These are phyloP conservation scores for Lepidurus apus DNA, from an alignment of 1,140 invertebrate species.

Conservation along the genomic window DNA sequence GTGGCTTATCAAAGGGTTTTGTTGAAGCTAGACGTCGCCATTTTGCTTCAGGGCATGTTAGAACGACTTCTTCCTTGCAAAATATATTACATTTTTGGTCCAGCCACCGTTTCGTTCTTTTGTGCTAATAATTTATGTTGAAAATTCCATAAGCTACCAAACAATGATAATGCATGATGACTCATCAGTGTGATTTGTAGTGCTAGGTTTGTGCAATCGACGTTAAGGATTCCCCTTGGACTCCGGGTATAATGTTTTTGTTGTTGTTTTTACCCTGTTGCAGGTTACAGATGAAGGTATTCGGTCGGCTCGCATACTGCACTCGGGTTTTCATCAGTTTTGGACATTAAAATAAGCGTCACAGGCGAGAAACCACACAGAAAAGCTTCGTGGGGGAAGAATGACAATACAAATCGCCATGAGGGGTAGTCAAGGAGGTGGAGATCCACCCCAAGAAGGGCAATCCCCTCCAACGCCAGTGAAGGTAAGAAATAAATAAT, in stretches of 20 bases:
- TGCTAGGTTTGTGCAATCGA: background rate
- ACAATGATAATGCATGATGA: background rate
- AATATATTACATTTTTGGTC: background rate
- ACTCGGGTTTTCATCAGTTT: background rate
- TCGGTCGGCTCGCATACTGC: background rate
- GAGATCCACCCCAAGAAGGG: background rate
- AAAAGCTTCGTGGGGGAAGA: background rate
- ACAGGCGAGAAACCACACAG: background rate
- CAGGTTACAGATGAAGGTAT: slow-evolving; percentile 18
- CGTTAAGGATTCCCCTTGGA: too few species aligned
- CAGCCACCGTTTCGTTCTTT: background rate
- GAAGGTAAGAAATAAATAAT: background rate
- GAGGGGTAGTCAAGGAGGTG: background rate
- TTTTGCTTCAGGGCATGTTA: slow-evolving; percentile 1
- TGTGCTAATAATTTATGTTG: background rate
- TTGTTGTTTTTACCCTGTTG: background rate
- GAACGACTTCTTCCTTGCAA: slow-evolving; percentile 11
- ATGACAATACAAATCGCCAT: slow-evolving; percentile 13
- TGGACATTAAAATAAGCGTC: background rate
- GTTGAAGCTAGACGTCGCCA: background rate
- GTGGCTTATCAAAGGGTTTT: background rate
- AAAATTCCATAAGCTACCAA: background rate
- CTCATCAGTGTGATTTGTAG: background rate
- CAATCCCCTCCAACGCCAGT: slow-evolving; percentile 8
- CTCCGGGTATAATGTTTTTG: background rate